Evolutionary conservation across 2,113 vertebrate genomes (phyloP).

Genomic region (Gavialis gangeticus): DNA sequence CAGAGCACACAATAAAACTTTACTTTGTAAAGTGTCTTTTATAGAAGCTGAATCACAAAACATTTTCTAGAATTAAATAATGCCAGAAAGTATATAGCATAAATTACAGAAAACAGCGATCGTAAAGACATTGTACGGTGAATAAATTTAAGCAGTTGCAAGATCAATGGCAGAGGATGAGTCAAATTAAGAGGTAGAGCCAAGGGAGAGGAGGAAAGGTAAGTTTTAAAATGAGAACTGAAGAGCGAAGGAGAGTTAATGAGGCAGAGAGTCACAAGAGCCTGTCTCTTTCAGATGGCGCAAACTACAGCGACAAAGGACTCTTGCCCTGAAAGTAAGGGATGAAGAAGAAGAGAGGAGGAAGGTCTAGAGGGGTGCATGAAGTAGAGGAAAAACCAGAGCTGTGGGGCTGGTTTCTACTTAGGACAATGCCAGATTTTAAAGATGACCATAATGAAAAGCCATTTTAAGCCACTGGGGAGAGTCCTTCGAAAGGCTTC

Average conservation of each 20-base stretch:
- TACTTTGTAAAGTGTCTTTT: constrained; percentile 23
- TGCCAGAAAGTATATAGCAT: not conserved
- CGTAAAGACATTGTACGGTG: constrained; percentile 43
- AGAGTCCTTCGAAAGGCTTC: not conserved
- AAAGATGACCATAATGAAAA: not conserved
- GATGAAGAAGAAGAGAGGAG: not conserved
- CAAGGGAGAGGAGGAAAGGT: constrained; percentile 12
- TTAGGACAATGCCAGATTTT: not conserved
- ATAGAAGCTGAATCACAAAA: constrained; percentile 18
- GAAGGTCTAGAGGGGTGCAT: not conserved
- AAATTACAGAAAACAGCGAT: not conserved
- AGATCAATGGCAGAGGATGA: constrained; percentile 9
- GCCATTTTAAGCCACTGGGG: constrained; percentile 14
- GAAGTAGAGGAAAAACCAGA: not conserved
- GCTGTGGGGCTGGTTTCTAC: not conserved
- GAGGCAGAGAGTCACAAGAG: not conserved
- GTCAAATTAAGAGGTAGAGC: constrained; percentile 39
- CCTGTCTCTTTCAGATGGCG: not conserved
- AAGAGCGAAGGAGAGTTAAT: not conserved
- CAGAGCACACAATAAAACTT: not conserved
- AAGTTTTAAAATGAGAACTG: constrained; percentile 14
- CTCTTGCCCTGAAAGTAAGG: not conserved
- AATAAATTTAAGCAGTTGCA: constrained; percentile 36
- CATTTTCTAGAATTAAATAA: constrained; percentile 35
- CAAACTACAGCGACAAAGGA: not conserved